Base-by-base conservation (phyloP, 1,140 invertebrate species). In the Cecropterus lyciades region DNA sequence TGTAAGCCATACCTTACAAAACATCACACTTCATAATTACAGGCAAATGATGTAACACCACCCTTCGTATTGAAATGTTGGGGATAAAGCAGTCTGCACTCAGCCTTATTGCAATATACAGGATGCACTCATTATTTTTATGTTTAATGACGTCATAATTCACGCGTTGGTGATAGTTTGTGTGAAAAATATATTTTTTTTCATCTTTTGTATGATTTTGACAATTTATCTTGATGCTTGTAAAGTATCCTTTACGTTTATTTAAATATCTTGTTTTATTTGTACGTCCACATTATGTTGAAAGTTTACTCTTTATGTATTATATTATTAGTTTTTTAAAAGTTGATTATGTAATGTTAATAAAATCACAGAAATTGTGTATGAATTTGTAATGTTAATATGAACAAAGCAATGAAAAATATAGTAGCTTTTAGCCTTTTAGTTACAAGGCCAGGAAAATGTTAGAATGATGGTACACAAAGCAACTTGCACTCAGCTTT, bases 61-160 rank as follows among this genome's bases (percentile, higher is more conserved):
- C 69, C 75, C 77, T 75, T 75, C 84, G 70, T 72, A 84, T 87
- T 80, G 75, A 79, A 79, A 85, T 77, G 76, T 77, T 71, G 69
- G 69, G 79, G 75, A 86, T 80, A 87, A 83, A 84, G 81, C 75
- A 57, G 79, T 85, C 81, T 86, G 84, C 84, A 89, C 86, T 89
- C 80, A 80, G 82, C 80, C 79, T 86, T 89, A 89, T 89, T 89
- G 82, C 77, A 71, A 49, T 73, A 60, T 79, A 85, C 82, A 84
- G 78, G 64, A 40, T 65, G 20, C 5, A 51, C 33, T 43, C 37
- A 56, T 51, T 30, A 46, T 63, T 64, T 57, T 51, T 37, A 48
- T 24, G 14, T 60, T 67, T 53, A 53, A 46, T 56, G 43, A 48
- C 10, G 43, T 59, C 43, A 24, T 20, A 27, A 53, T 46, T 55